Evolutionary conservation across 2,888 invertebrate genomes (phyloP).

Genomic region (Polymixis lichenea): DNA sequence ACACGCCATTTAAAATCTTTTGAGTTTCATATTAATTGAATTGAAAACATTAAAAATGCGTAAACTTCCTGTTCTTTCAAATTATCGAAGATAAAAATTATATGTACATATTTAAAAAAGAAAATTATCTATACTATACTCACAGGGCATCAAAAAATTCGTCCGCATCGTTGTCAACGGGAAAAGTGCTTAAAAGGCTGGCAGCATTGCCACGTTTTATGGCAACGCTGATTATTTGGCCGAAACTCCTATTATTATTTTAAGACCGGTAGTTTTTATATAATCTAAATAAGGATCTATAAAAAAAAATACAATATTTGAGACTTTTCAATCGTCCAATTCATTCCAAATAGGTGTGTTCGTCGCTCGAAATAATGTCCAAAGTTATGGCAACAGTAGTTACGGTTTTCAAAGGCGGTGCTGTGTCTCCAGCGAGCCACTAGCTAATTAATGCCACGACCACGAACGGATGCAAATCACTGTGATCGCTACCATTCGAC

Average conservation of each 20-base stretch:
- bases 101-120: too few species aligned
- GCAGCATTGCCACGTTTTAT: too few species aligned
- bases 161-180: too few species aligned
- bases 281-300: too few species aligned
- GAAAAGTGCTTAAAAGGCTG: too few species aligned
- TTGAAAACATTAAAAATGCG: conserved; percentile 7
- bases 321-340: neutral
- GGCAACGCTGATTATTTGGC: too few species aligned
- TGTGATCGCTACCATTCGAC: conserved; percentile 45
- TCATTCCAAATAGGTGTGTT: conserved; percentile 12
- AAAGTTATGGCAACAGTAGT: conserved; percentile 22
- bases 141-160: too few species aligned
- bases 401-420: conserved; percentile 32
- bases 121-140: too few species aligned
- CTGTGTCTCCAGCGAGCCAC: conserved; percentile 22
- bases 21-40: conserved; percentile 13
- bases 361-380: conserved; percentile 12
- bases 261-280: too few species aligned
- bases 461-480: conserved; percentile 53
- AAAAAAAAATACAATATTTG: neutral
- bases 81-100: neutral
- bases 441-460: conserved; percentile 51
- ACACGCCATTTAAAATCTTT: conserved; percentile 5
- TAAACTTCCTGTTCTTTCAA: conserved; percentile 17
- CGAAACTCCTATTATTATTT: too few species aligned